phyloP scores from a whole-genome alignment of 2,888 invertebrate genomes.

The Margaritifera margaritifera region DNA sequence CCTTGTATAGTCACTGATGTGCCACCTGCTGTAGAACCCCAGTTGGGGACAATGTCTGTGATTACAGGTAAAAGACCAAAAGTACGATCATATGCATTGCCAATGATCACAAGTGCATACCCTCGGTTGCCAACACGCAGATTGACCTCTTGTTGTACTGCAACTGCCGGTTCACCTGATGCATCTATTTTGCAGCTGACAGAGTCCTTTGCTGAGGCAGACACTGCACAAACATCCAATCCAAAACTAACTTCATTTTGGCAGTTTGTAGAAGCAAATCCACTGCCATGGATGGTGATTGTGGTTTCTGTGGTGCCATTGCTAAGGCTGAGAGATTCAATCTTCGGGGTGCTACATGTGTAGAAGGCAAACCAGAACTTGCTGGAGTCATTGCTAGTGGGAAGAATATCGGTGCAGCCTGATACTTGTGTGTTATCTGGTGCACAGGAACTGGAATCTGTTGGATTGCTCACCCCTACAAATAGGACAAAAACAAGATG shows the following conservation, averaged over 20 bases:
- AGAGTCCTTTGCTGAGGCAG: constrained; percentile 9
- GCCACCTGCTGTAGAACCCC: constrained; percentile 42
- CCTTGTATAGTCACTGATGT: constrained; percentile 39
- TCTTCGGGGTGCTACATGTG: constrained; percentile 42
- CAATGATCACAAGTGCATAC: constrained; percentile 33
- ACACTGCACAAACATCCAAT: constrained; percentile 25
- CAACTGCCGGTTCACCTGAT: constrained; percentile 33
- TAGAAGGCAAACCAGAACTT: constrained; percentile 50
- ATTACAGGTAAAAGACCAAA: constrained; percentile 44
- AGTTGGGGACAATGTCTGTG: constrained; percentile 27
- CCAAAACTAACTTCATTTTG: constrained; percentile 53
- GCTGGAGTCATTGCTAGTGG: constrained; percentile 17
- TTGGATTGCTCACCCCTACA: constrained; percentile 40
- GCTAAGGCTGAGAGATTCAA: constrained; percentile 28
- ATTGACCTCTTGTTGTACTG: constrained; percentile 29
- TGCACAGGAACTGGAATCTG: constrained; percentile 32
- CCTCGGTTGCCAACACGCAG: constrained; percentile 42
- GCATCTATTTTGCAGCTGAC: constrained; percentile 33
- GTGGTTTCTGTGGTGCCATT: constrained; percentile 45
- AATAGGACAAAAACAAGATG: not conserved
- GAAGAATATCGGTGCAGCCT: constrained; percentile 33
- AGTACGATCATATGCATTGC: constrained; percentile 24
- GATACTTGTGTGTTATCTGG: constrained; percentile 23
- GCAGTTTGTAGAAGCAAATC: constrained; percentile 42
- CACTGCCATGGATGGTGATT: constrained; percentile 44